A percentile compares a stretch with the other conserved stretches of the same genome.
Conservation (phyloP, 2,113 vertebrate genomes). For the Paraplagusia blochii region DNA sequence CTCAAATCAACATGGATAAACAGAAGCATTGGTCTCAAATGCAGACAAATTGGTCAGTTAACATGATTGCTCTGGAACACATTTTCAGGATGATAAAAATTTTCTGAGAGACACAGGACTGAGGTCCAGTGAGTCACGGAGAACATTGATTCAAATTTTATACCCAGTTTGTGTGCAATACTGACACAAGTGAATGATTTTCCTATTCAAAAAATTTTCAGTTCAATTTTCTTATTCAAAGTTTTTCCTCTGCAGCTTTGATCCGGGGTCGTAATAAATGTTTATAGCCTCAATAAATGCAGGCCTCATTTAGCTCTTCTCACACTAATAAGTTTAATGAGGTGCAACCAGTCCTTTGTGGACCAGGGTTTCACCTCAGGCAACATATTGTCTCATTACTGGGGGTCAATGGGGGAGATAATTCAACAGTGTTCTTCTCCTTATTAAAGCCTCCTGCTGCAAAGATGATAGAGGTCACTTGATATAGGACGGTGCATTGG, state of each 20-base stretch:
- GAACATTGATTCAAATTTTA: too few species aligned
- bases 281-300: too few species aligned
- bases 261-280: too few species aligned
- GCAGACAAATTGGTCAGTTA: neutral
- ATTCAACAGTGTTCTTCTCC: neutral
- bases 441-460: neutral
- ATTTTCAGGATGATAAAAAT: neutral
- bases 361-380: neutral
- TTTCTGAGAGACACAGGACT: neutral
- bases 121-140: neutral
- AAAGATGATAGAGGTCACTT: neutral
- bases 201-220: too few species aligned
- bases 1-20: neutral
- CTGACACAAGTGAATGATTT: too few species aligned
- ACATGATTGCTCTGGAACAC: neutral
- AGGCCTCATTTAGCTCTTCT: neutral
- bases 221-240: too few species aligned
- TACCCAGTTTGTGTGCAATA: too few species aligned
- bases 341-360: neutral
- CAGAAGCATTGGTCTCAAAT: neutral
- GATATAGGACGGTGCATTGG: too few species aligned
- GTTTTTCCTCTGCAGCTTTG: too few species aligned
- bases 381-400: neutral
- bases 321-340: slow-evolving; percentile 1
- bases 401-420: neutral